Conservation (phyloP, 2,888 invertebrate genomes). For the Furcula furcula region DNA sequence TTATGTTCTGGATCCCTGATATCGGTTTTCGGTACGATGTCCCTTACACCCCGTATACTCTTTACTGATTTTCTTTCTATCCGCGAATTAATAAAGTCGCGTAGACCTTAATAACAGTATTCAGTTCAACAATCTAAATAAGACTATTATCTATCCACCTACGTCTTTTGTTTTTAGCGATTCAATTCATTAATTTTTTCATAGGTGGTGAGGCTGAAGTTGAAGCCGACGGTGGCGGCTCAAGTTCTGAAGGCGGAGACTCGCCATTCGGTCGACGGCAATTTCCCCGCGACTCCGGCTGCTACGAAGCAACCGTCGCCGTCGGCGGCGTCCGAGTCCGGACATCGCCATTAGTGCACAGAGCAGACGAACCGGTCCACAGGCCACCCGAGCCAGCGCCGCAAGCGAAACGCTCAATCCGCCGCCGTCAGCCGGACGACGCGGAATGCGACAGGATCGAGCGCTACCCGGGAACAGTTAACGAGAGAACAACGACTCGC, state of each 20-base stretch:
- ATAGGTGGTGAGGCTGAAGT: conserved; percentile 84
- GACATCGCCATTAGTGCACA: conserved; percentile 81
- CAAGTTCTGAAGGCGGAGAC: conserved; percentile 89
- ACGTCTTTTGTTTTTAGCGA: no score
- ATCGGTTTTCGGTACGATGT: no score
- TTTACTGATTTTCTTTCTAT: no score
- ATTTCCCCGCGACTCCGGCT: conserved; percentile 91
- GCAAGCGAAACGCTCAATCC: conserved; percentile 80
- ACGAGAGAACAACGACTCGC: conserved; percentile 58
- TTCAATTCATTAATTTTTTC: no score
- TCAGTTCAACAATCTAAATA: no score
- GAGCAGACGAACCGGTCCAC: conserved; percentile 79
- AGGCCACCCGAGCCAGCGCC: conserved; percentile 76
- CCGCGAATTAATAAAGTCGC: no score
- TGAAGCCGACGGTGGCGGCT: conserved; percentile 89
- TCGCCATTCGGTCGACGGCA: conserved; percentile 90
- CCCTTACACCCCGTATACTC: no score
- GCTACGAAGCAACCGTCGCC: conserved; percentile 84
- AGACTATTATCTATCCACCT: no score
- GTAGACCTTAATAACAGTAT: no score
- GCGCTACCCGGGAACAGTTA: conserved; percentile 69
- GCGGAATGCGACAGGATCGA: conserved; percentile 79
- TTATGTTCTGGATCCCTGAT: no score
- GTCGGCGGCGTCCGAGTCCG: conserved; percentile 75
- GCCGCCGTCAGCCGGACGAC: conserved; percentile 81